Conservation (phyloP, 2,888 invertebrate genomes). For the Orthonevra nobilis region DNA sequence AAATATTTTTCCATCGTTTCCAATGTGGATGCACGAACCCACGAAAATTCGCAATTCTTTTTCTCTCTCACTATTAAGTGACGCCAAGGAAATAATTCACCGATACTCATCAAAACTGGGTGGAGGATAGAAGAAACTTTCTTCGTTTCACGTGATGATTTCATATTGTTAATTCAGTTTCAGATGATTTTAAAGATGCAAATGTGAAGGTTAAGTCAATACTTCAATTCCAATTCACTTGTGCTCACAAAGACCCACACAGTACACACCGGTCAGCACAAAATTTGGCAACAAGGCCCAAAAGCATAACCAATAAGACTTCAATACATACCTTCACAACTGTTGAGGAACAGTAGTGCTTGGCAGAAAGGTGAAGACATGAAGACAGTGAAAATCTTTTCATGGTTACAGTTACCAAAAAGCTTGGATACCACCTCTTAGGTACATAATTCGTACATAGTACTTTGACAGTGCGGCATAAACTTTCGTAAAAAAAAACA, state of each 20-base stretch:
- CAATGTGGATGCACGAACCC: too few species aligned
- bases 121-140: conserved; percentile 57
- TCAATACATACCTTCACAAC: too few species aligned
- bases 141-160: conserved; percentile 21
- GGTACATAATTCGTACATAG: neutral
- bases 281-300: conserved; percentile 25
- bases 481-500: conserved; percentile 50
- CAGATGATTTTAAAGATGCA: conserved; percentile 1
- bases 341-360: conserved; percentile 4
- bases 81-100: conserved; percentile 33
- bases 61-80: too few species aligned
- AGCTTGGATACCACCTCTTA: conserved; percentile 8
- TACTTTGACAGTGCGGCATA: too few species aligned
- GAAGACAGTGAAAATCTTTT: conserved; percentile 43
- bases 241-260: neutral
- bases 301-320: neutral
- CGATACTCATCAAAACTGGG: conserved; percentile 13
- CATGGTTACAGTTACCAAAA: conserved; percentile 52
- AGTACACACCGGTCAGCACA: neutral
- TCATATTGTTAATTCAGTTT: conserved; percentile 35
- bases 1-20: too few species aligned
- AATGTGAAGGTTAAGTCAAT: conserved; percentile 38
- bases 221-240: conserved; percentile 13
- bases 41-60: too few species aligned
- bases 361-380: conserved; percentile 32